These are phyloP conservation scores for Phycodurus eques DNA, from an alignment of 2,113 vertebrate genomes.

Conservation along the genomic window DNA sequence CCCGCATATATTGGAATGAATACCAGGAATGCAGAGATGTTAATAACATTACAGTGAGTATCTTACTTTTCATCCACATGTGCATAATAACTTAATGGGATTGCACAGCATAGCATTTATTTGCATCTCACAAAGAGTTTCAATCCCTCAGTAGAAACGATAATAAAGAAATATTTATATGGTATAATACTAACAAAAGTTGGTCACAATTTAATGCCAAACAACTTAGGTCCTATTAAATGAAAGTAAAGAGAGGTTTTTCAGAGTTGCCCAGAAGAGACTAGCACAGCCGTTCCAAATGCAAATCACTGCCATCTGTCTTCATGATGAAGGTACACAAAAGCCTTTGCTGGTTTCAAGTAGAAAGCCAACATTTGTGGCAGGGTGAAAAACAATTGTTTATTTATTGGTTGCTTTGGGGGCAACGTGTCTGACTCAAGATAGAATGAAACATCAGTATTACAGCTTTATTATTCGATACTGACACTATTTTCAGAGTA, in stretches of 20 bases:
- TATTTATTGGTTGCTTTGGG: background rate
- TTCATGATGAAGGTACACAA: background rate
- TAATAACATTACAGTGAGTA: background rate
- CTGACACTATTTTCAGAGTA: too few relatives aligned
- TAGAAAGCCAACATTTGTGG: background rate
- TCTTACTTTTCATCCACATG: background rate
- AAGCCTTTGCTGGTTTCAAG: background rate
- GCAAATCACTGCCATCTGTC: constrained; percentile 13
- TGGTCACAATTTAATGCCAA: background rate
- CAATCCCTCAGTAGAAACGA: background rate
- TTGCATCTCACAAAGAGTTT: constrained; percentile 20
- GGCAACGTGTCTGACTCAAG: background rate
- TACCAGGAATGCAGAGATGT: background rate
- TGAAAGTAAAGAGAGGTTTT: background rate
- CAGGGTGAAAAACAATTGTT: background rate
- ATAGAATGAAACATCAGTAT: background rate
- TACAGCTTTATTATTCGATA: too few relatives aligned
- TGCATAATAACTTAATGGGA: constrained; percentile 1
- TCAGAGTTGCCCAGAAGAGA: background rate
- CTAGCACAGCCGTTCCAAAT: background rate
- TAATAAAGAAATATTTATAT: background rate
- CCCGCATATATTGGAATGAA: background rate
- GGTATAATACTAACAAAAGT: background rate
- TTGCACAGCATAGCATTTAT: constrained; percentile 19
- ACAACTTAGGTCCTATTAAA: background rate